Evolutionary conservation across 2,113 vertebrate species (phyloP), one percentile per base, ranked within the genome.

Genomic region (Phocoena sinus): DNA sequence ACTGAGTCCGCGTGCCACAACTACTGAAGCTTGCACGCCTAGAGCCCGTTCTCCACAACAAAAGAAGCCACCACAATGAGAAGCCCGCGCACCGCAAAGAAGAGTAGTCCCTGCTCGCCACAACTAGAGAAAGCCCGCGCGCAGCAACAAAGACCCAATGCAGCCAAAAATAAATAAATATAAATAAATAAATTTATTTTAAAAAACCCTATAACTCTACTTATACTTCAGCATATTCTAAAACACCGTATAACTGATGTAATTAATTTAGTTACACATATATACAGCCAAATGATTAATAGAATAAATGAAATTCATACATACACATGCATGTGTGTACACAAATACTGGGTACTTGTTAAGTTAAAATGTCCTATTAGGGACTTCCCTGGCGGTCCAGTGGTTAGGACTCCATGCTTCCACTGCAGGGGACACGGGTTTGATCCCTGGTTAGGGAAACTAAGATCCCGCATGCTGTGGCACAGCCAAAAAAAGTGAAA

Each of bases 291-390:
- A 33, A 21, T 5, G 23, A 79, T 60, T 79, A 65, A 21, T 4
- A 65, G 65, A 47, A 36, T 68, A 60, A 47, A 41, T 26, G 20
- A 81, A 73, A 73, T 67, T 47, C 21, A 26, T 18, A 41, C 28
- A 56, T 8, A 36, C n/a, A 18, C 23, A 67, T 11, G 0, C 26
- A 17, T 41, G 13, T 9, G 36, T 1, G 7, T 1, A 38, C 31
- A 88, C 31, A 77, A 44, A 58, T 8, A 56, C 33, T 4, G 5
- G 14, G 3, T 9, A 58, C 38, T 44, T 38, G 70, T 33, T 58
- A 28, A 84, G 77, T 65, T 21, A 71, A 68, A 67, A n/a, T 41
- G 28, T 17, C 14, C 21, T n/a, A 2, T 58, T 33, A 50, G 71
- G 26, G 44, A 76, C 18, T 76, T 76, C 41, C 41, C 73, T 76